Percentiles rank a stretch among this genome's conserved stretches.
Evolutionary conservation across 2,888 invertebrate genomes (phyloP).

Genomic region (Cantharis rufa): DNA sequence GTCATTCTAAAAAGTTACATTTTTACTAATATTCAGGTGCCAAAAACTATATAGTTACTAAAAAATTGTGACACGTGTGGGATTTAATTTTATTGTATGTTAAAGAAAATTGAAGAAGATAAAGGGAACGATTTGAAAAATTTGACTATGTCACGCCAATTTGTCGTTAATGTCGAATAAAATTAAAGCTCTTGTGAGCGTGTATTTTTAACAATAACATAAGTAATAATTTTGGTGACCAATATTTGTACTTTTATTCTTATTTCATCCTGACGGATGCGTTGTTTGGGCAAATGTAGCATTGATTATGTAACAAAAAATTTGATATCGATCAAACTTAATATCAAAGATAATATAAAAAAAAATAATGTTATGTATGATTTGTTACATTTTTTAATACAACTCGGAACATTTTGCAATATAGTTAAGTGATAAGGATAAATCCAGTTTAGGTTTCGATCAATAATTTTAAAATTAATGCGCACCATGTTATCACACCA

Average conservation of each 20-base stretch:
- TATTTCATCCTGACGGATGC: constrained; percentile 39
- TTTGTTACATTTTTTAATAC: constrained; percentile 6
- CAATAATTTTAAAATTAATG: constrained; percentile 36
- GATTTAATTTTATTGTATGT: constrained; percentile 13
- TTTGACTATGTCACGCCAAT: constrained; percentile 7
- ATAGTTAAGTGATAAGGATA: constrained; percentile 11
- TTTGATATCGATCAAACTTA: neutral
- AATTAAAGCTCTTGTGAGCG: constrained; percentile 15
- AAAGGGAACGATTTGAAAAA: neutral
- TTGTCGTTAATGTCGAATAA: constrained; percentile 22
- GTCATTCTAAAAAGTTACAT: constrained; percentile 53
- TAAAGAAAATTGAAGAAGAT: neutral
- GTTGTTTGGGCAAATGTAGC: constrained; percentile 8
- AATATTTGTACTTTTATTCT: constrained; percentile 40
- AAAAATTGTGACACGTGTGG: constrained; percentile 32
- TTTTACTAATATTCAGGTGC: constrained; percentile 54
- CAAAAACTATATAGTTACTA: constrained; percentile 54
- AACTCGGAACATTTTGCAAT: constrained; percentile 13
- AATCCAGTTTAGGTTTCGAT: constrained; percentile 9
- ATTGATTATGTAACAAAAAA: constrained; percentile 7
- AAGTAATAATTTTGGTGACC: constrained; percentile 37
- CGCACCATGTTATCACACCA: constrained; percentile 53
- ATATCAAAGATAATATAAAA: neutral
- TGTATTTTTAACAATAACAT: constrained; percentile 23
- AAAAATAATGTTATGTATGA: constrained; percentile 10